Percentiles rank a stretch among this genome's conserved stretches.
phyloP scores from a whole-genome alignment of 92 coral and sea anemone species.

The Paragorgia papillata region DNA sequence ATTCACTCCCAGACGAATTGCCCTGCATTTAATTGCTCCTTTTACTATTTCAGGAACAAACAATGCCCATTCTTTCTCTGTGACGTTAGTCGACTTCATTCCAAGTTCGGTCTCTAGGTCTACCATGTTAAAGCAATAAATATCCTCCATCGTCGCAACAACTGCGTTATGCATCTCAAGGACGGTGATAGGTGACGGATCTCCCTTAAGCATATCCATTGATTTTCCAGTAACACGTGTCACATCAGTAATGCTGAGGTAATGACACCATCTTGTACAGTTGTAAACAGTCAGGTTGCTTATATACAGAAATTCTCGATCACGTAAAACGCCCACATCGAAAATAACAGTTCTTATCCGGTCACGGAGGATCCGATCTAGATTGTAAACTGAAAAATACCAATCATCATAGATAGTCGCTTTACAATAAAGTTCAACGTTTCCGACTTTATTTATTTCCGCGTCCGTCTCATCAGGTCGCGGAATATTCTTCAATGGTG shows the following conservation, averaged over 20 bases:
- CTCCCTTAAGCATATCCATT: constrained; percentile 14
- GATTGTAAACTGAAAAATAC: constrained; percentile 8
- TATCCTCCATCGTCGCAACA: constrained; percentile 38
- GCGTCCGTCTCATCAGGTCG: constrained; percentile 24
- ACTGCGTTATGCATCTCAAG: constrained; percentile 24
- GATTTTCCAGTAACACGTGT: constrained; percentile 42
- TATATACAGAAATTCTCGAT: background rate
- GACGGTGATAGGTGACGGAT: constrained; percentile 5
- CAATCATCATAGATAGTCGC: constrained; percentile 46
- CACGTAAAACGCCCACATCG: constrained; percentile 8
- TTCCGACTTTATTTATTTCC: background rate
- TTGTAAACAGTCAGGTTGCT: constrained; percentile 5
- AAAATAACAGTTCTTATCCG: background rate
- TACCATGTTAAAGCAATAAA: constrained; percentile 30
- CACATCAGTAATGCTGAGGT: constrained; percentile 9
- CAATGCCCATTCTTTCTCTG: constrained; percentile 22
- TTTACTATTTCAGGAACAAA: constrained; percentile 21
- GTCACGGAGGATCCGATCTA: background rate
- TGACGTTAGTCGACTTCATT: constrained; percentile 2
- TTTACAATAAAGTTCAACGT: background rate
- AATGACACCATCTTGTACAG: constrained; percentile 37
- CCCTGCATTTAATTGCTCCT: constrained; percentile 35
- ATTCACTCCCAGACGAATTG: constrained; percentile 19
- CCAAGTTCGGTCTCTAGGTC: constrained; percentile 22
- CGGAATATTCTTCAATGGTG: constrained; percentile 20